Evolutionary conservation across 2,113 vertebrate species (phyloP).

Genomic region (Macaca mulatta): DNA sequence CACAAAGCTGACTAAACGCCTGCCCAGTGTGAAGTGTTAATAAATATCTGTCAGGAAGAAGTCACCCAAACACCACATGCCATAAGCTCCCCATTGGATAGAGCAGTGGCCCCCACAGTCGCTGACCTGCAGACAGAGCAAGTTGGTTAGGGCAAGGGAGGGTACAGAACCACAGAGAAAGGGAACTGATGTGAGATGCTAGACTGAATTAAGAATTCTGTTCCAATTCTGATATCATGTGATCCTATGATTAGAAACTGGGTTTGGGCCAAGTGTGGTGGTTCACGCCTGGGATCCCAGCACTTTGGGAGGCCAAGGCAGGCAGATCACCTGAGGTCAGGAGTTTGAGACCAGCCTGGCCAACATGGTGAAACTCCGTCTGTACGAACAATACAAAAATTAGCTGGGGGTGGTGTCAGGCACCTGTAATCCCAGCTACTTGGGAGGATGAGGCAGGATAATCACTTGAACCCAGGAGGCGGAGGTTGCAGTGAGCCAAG

Average conservation of each 20-base stretch:
- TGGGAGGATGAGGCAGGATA: no score
- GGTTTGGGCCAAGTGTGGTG: no score
- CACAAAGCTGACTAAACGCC: background rate
- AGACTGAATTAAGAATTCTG: background rate
- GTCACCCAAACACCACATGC: background rate
- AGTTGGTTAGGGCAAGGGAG: background rate
- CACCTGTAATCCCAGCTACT: no score
- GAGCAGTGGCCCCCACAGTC: background rate
- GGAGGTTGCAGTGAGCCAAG: no score
- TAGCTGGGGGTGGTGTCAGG: no score
- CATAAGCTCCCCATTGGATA: background rate
- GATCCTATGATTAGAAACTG: background rate
- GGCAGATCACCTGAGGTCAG: no score
- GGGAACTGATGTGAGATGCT: background rate
- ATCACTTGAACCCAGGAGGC: no score
- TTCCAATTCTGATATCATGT: background rate
- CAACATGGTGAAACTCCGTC: no score
- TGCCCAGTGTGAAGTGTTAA: background rate
- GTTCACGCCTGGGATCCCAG: no score
- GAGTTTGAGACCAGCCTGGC: no score
- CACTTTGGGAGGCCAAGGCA: no score
- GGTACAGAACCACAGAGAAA: background rate
- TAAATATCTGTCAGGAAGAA: background rate
- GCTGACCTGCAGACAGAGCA: background rate
- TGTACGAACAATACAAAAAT: no score